phyloP scores from a whole-genome alignment of 2,888 invertebrate genomes.

The Fissipunctia ypsillon region DNA sequence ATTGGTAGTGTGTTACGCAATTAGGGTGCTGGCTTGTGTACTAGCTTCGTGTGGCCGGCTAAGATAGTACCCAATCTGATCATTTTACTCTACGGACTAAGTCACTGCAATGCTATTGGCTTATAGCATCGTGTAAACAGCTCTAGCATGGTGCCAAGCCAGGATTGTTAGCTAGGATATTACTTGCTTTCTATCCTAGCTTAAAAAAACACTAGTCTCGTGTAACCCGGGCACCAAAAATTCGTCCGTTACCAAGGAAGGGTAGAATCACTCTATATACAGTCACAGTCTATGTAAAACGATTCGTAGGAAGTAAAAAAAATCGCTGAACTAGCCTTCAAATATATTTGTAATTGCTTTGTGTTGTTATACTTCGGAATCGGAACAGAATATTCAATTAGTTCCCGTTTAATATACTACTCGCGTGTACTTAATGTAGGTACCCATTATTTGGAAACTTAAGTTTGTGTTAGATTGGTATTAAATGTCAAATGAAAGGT shows the following conservation, averaged over 20 bases:
- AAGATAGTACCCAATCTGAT: background rate
- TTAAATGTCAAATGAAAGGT: background rate
- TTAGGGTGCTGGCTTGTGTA: no score
- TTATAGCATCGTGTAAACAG: background rate
- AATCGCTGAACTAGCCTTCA: slow-evolving; percentile 47
- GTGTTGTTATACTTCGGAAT: slow-evolving; percentile 57
- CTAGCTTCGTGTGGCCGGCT: background rate
- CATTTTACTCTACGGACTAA: background rate
- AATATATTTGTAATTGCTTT: slow-evolving; percentile 52
- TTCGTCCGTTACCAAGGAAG: slow-evolving; percentile 9
- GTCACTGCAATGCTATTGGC: background rate
- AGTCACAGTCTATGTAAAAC: slow-evolving; percentile 22
- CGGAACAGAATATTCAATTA: slow-evolving; percentile 63
- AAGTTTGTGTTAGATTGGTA: background rate
- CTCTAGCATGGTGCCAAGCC: background rate
- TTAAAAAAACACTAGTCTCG: background rate
- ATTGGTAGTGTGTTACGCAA: no score
- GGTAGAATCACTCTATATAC: background rate
- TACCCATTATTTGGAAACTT: background rate
- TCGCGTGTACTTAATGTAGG: slow-evolving; percentile 1
- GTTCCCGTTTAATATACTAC: slow-evolving; percentile 45
- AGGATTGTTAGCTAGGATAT: background rate
- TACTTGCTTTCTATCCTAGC: no score
- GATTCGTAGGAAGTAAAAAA: slow-evolving; percentile 42
- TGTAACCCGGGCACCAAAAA: background rate